Conservation (phyloP, 2,113 vertebrate species). For the Brienomyrus brachyistius region DNA sequence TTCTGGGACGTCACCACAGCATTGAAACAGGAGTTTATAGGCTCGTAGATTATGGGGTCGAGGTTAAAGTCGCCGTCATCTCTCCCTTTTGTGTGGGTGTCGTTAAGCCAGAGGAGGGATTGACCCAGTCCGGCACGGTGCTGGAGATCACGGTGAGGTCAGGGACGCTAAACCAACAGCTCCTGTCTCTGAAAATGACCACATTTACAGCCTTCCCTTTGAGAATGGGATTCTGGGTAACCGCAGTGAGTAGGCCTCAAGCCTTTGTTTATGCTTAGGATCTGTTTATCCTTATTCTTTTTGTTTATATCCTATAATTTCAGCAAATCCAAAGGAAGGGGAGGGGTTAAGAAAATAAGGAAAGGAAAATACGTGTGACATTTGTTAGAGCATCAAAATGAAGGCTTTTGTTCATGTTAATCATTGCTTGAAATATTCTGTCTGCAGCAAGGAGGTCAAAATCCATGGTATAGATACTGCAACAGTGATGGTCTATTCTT, state of each 20-base stretch:
- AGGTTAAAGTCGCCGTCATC: background rate
- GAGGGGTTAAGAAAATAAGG: background rate
- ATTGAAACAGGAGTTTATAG: background rate
- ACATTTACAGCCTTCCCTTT: background rate
- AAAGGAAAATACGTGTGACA: background rate
- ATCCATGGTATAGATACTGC: background rate
- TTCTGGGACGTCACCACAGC: background rate
- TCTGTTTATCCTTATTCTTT: background rate
- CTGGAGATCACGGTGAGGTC: background rate
- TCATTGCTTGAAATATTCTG: background rate
- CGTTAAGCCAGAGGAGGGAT: background rate
- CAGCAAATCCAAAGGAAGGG: background rate
- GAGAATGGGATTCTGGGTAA: conserved; percentile 1
- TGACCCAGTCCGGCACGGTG: background rate
- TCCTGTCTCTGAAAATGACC: background rate
- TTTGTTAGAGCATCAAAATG: background rate
- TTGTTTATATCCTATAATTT: background rate
- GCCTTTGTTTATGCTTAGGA: background rate
- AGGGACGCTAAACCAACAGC: background rate
- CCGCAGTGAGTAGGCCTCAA: background rate
- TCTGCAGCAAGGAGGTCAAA: background rate
- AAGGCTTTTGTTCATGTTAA: background rate
- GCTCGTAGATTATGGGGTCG: background rate
- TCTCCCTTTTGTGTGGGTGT: background rate
- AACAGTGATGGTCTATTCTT: background rate